Base-by-base conservation (phyloP, 2,797 vertebrate species). In the Aeoliscus strigatus region DNA sequence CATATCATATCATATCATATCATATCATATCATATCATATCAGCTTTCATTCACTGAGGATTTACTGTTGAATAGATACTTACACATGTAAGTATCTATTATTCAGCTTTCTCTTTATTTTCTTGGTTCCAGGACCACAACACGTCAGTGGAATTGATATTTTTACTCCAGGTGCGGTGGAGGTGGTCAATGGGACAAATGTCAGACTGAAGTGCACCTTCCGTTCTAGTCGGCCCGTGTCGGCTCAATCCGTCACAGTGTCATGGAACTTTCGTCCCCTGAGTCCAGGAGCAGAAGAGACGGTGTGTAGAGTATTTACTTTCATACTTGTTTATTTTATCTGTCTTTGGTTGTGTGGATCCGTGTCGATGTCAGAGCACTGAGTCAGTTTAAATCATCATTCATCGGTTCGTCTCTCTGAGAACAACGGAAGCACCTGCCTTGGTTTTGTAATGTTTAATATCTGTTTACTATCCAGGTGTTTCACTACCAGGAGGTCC, bases 201-300 rank as follows among this genome's bases (percentile, higher is more conserved):
- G 69, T 89, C 39, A 81, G 74, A 9, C 75, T 98, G 42, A 92
- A 90, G 73, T 98, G 95, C 80, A 94, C 89, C 48, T 98, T 97
- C 42, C 86, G 63, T 42, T 91, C 90, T 73, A 86, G 10, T 13
- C 1, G 58, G 0, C 39, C 75, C 0, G 49, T 86, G 25, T 41
- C 87, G 0, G 30, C 71, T 14, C 1, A 62, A 7, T 37, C 68
- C 0, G 68, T 90, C 2, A 55, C 52, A 0, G 91, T 94, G 33
- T 84, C 85, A 39, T 98, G 95, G 95, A 88, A 74, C 68, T 98
- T 94, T 73, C 84, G 77, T 14, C 78, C 91, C 0, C 62, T 87
- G 17, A 66, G 73, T 18, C 74, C 81, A 36, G 77, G 77, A 5
- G 0, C 8, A 0, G 83, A 85, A 0, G 89, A 92, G 73, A 82